phyloP scores from a whole-genome alignment of 2,888 invertebrate genomes.

The Ormia ochracea region DNA sequence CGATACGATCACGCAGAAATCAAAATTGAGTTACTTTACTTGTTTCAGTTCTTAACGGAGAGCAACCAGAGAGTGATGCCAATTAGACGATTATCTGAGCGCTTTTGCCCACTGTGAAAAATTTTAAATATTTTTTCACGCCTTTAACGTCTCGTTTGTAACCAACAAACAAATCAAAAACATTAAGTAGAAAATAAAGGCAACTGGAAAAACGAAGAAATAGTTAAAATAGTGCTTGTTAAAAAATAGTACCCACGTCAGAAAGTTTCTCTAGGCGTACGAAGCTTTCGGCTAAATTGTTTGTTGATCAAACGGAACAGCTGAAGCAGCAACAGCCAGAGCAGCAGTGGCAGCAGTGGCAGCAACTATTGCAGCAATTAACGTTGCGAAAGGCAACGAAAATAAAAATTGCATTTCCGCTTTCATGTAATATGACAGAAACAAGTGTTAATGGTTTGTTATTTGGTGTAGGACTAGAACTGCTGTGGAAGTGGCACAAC shows the following conservation, averaged over 20 bases:
- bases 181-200: slow-evolving; percentile 29
- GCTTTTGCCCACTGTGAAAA: slow-evolving; percentile 27
- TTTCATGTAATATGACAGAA: slow-evolving; percentile 65
- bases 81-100: background rate
- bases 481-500: slow-evolving; percentile 39
- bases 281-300: slow-evolving; percentile 53
- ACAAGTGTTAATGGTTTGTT: slow-evolving; percentile 65
- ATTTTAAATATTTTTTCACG: background rate
- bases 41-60: background rate
- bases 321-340: background rate
- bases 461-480: slow-evolving; percentile 51
- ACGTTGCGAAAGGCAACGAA: background rate
- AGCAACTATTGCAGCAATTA: background rate
- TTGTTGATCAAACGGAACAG: slow-evolving; percentile 48
- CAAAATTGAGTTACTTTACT: too few species aligned
- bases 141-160: slow-evolving; percentile 3
- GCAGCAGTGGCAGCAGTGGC: background rate
- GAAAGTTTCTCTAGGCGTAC: slow-evolving; percentile 59
- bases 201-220: background rate
- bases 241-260: slow-evolving; percentile 53
- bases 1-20: too few species aligned
- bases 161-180: slow-evolving; percentile 43
- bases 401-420: slow-evolving; percentile 58
- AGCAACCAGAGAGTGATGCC: background rate
- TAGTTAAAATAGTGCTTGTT: slow-evolving; percentile 31